phyloP scores from a whole-genome alignment of 2,888 invertebrate genomes.

The Tachystola acroxantha region DNA sequence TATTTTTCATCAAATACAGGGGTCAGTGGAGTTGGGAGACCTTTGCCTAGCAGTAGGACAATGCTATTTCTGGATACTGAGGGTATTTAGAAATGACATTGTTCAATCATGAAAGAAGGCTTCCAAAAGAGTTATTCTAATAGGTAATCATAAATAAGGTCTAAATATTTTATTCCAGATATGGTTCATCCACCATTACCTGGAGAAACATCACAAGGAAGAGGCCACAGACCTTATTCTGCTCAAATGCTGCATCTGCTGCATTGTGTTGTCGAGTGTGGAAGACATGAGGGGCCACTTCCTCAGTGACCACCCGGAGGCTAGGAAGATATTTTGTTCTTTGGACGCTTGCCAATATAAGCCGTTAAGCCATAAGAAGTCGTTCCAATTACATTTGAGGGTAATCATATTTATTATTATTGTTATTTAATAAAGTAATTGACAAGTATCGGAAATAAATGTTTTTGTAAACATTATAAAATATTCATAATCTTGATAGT shows the following conservation, averaged over 20 bases:
- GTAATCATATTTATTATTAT: constrained; percentile 27
- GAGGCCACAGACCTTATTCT: constrained; percentile 32
- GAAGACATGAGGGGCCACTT: constrained; percentile 60
- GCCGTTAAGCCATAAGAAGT: constrained; percentile 60
- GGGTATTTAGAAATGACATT: too few species aligned
- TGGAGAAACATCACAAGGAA: constrained; percentile 39
- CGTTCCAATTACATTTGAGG: constrained; percentile 64
- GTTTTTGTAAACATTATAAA: too few species aligned
- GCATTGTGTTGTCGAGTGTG: constrained; percentile 40
- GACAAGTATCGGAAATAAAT: too few species aligned
- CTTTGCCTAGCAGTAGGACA: too few species aligned
- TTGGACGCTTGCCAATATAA: constrained; percentile 54
- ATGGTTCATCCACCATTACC: constrained; percentile 58
- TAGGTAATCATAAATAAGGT: too few species aligned
- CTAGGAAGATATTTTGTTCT: constrained; percentile 57
- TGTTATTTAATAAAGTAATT: too few species aligned
- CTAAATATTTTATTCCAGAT: constrained; percentile 41
- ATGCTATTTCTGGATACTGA: too few species aligned
- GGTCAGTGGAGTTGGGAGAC: too few species aligned
- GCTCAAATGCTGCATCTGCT: constrained; percentile 61
- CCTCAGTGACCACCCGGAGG: constrained; percentile 46
- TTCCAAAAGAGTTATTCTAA: too few species aligned
- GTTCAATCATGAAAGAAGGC: too few species aligned
- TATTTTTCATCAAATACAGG: too few species aligned
- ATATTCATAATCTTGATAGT: too few species aligned